Conservation (phyloP, 2,113 vertebrate species). For the Gymnobelideus leadbeateri region DNA sequence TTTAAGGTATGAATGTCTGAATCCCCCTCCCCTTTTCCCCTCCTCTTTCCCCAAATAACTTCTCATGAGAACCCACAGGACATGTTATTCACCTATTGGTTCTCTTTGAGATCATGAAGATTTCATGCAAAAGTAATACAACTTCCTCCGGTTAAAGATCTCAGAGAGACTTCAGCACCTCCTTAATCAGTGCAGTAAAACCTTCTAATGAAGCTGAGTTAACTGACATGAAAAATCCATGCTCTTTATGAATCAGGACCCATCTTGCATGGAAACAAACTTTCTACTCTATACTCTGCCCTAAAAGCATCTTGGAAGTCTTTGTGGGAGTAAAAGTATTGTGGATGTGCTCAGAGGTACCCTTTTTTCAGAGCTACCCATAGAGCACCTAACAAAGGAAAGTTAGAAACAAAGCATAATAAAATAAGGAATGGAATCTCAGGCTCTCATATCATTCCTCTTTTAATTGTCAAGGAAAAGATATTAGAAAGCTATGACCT, state of each 20-base stretch:
- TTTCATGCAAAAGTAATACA: neutral
- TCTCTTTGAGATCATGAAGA: neutral
- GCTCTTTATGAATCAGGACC: neutral
- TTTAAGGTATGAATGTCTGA: neutral
- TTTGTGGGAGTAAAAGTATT: neutral
- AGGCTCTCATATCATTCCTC: neutral
- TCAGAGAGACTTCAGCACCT: neutral
- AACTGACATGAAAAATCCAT: neutral
- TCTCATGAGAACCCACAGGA: neutral
- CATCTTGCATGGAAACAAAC: neutral
- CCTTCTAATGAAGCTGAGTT: neutral
- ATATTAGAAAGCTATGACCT: neutral
- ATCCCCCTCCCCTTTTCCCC: fast-evolving
- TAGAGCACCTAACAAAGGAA: neutral
- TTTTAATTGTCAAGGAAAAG: neutral
- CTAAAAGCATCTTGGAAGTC: neutral
- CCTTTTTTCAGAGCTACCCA: neutral
- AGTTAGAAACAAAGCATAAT: neutral
- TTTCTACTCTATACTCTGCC: neutral
- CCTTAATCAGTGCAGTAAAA: neutral
- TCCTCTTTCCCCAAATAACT: neutral
- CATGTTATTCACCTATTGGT: neutral
- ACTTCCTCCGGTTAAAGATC: neutral
- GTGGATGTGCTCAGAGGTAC: neutral
- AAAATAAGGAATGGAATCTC: slow-evolving; percentile 6